These are phyloP conservation scores for Ellobium chinense DNA, from an alignment of 2,888 invertebrate species.

Conservation along the genomic window DNA sequence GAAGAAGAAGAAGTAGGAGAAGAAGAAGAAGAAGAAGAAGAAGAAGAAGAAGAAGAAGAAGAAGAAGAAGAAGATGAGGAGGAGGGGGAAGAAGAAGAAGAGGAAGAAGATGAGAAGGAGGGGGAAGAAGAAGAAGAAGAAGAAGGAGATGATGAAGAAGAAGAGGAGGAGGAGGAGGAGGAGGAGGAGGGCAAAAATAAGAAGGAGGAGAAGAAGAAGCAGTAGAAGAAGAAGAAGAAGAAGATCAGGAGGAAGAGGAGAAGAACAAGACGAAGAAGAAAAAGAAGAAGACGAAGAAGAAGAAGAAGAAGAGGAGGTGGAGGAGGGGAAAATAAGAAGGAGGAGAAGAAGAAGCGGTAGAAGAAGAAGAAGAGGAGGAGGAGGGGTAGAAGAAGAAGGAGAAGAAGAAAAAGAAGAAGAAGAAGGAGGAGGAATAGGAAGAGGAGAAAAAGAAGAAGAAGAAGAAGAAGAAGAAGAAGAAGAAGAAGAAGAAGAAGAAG, in stretches of 20 bases:
- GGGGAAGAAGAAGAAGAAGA: neutral
- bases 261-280: neutral
- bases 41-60: neutral
- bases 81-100: neutral
- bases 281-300: neutral
- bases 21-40: neutral
- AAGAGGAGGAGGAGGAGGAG: neutral
- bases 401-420: neutral
- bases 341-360: neutral
- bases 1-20: neutral
- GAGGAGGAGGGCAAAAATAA: neutral
- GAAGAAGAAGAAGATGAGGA: neutral
- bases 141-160: neutral
- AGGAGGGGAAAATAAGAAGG: neutral
- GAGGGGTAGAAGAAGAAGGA: neutral
- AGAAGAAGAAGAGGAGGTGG: neutral
- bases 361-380: neutral
- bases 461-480: slow-evolving; percentile 14
- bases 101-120: neutral
- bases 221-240: neutral
- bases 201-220: neutral
- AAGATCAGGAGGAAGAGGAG: neutral
- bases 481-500: neutral
- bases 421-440: slow-evolving; percentile 5
- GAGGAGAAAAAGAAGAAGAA: slow-evolving; percentile 8